Evolutionary conservation across 2,113 vertebrate genomes (phyloP).

Genomic region (Halichoerus grypus): DNA sequence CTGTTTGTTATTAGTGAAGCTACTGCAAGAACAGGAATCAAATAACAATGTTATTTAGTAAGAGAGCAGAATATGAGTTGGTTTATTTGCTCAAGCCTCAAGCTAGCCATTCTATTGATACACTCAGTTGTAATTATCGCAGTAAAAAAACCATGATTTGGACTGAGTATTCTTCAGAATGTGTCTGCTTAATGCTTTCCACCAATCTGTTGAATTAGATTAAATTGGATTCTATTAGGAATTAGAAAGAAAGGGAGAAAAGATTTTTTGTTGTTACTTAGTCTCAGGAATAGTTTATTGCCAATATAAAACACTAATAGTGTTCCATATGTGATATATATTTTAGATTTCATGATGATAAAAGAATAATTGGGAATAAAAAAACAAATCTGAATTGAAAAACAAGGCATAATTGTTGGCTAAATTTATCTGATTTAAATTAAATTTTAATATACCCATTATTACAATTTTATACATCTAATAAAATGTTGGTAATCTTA

Average conservation of each 20-base stretch:
- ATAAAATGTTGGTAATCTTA: background rate
- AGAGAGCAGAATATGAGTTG: background rate
- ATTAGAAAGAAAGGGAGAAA: background rate
- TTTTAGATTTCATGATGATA: background rate
- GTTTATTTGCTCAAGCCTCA: slow-evolving; percentile 31
- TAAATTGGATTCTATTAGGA: slow-evolving; percentile 59
- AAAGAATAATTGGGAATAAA: background rate
- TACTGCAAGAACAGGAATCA: slow-evolving; percentile 12
- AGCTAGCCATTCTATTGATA: slow-evolving; percentile 55
- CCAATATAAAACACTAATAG: background rate
- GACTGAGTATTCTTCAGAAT: slow-evolving; percentile 61
- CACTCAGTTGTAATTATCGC: slow-evolving; percentile 49
- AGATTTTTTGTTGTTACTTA: background rate
- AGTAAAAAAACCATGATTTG: slow-evolving; percentile 21
- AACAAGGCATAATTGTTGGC: background rate
- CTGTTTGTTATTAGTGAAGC: slow-evolving; percentile 47
- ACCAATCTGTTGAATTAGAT: slow-evolving; percentile 64
- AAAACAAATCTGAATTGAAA: background rate
- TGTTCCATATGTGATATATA: background rate
- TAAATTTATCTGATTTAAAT: slow-evolving; percentile 10
- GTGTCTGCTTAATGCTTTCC: slow-evolving; percentile 60
- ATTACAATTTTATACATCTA: background rate
- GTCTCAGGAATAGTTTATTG: slow-evolving; percentile 45
- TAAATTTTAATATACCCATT: background rate
- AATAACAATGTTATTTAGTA: slow-evolving; percentile 33